These are phyloP conservation scores for Electrona antarctica DNA, from an alignment of 2,113 vertebrate genomes.

Conservation along the genomic window DNA sequence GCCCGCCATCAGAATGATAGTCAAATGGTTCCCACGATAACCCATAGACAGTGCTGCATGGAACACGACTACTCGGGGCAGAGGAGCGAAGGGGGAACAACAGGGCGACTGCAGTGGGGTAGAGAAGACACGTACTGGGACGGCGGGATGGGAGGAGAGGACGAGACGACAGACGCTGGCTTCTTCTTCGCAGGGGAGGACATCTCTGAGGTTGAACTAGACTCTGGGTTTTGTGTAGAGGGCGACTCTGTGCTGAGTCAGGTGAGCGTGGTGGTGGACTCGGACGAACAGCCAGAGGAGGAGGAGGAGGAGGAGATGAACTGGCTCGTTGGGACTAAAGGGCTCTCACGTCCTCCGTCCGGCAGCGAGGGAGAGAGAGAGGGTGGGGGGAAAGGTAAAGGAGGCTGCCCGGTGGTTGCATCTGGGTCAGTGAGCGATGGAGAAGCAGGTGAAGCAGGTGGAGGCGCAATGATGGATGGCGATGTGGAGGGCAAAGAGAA, in stretches of 20 bases:
- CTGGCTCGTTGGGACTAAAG: not conserved
- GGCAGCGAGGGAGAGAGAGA: conserved; percentile 1
- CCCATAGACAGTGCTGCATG: not conserved
- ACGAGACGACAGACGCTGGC: conserved; percentile 33
- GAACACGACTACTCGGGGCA: not conserved
- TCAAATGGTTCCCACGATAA: not conserved
- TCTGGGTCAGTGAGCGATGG: conserved; percentile 4
- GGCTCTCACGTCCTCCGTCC: conserved; percentile 21
- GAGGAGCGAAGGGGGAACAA: not conserved
- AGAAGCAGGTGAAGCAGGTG: conserved; percentile 15
- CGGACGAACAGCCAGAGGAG: not conserved
- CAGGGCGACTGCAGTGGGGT: not conserved
- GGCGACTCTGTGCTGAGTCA: conserved; percentile 12
- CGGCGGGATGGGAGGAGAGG: conserved; percentile 49
- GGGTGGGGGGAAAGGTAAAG: not conserved
- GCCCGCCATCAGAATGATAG: too few species aligned
- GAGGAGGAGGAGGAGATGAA: not conserved
- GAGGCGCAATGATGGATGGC: conserved; percentile 14
- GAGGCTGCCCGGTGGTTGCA: conserved; percentile 4
- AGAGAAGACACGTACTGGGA: not conserved
- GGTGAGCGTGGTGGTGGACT: not conserved
- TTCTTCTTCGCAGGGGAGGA: conserved; percentile 41
- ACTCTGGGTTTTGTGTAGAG: conserved; percentile 41
- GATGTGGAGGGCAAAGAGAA: conserved; percentile 3
- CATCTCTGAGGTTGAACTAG: conserved; percentile 24